Evolutionary conservation across 1,140 invertebrate species (phyloP).

Genomic region (Hormaphis cornu): DNA sequence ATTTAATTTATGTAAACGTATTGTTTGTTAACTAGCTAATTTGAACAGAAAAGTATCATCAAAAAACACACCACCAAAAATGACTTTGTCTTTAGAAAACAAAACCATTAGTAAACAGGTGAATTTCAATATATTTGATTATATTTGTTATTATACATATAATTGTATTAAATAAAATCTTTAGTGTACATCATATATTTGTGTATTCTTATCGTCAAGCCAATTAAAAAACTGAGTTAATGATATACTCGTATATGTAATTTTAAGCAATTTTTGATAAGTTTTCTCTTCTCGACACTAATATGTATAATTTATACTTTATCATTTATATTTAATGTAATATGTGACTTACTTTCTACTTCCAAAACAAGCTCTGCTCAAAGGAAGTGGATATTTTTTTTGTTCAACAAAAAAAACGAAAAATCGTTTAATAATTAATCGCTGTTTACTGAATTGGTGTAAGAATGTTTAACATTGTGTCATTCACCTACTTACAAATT

Average conservation of each 20-base stretch:
- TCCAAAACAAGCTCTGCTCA: too few species aligned
- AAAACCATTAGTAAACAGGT: constrained; percentile 1
- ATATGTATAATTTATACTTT: too few species aligned
- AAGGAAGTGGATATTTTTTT: too few species aligned
- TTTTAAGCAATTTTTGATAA: too few species aligned
- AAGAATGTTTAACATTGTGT: constrained; percentile 14
- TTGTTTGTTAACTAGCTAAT: neutral
- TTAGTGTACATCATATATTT: neutral
- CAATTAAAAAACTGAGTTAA: too few species aligned
- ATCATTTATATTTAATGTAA: too few species aligned
- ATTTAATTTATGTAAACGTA: neutral
- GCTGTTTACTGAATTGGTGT: neutral
- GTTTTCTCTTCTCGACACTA: too few species aligned
- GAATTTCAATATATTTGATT: neutral
- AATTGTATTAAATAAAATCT: neutral
- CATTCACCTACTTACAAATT: neutral
- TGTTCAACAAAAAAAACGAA: too few species aligned
- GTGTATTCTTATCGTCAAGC: too few species aligned
- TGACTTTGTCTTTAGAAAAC: neutral
- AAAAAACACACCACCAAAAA: neutral
- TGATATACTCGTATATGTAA: too few species aligned
- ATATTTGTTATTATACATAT: neutral
- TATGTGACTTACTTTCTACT: too few species aligned
- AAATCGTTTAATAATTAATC: too few species aligned
- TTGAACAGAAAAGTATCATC: neutral